These are phyloP conservation scores for Ormyrus pomaceus DNA, from an alignment of 2,888 invertebrate species.

Conservation along the genomic window DNA sequence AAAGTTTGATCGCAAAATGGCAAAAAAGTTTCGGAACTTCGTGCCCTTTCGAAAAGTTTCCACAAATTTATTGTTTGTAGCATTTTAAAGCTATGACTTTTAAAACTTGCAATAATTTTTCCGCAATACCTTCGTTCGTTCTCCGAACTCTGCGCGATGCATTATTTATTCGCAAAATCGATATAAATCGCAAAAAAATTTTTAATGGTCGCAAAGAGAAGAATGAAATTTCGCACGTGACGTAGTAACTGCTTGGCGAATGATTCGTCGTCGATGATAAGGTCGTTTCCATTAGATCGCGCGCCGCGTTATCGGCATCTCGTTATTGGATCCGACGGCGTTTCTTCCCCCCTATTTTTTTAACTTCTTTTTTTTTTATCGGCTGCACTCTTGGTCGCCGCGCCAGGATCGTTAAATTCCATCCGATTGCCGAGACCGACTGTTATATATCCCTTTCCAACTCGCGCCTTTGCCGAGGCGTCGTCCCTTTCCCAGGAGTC, in stretches of 20 bases:
- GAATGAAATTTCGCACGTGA: slow-evolving; percentile 23
- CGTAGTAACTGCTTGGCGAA: slow-evolving; percentile 21
- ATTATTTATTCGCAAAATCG: not conserved
- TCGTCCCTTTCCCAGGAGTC: not conserved
- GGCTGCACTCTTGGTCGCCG: too few relatives aligned
- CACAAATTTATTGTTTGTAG: not conserved
- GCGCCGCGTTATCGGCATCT: slow-evolving; percentile 37
- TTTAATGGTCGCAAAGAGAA: slow-evolving; percentile 11
- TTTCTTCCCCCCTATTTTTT: not conserved
- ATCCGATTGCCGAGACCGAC: slow-evolving; percentile 37
- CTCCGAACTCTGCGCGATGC: not conserved
- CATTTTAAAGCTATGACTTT: not conserved
- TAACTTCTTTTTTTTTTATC: too few relatives aligned
- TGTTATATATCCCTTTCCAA: slow-evolving; percentile 30
- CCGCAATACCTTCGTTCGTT: not conserved
- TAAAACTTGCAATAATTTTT: not conserved
- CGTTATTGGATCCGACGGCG: slow-evolving; percentile 35
- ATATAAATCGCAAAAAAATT: not conserved
- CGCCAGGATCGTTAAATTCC: slow-evolving; percentile 44
- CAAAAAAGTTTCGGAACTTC: not conserved
- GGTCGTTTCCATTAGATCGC: slow-evolving; percentile 40
- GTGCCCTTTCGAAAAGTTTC: not conserved
- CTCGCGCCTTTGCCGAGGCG: slow-evolving; percentile 4
- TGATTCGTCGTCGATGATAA: slow-evolving; percentile 38
- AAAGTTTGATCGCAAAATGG: not conserved